A percentile compares a stretch with the other conserved stretches of the same genome.
Evolutionary conservation across 2,888 invertebrate genomes (phyloP).

Genomic region (Noctua janthina): DNA sequence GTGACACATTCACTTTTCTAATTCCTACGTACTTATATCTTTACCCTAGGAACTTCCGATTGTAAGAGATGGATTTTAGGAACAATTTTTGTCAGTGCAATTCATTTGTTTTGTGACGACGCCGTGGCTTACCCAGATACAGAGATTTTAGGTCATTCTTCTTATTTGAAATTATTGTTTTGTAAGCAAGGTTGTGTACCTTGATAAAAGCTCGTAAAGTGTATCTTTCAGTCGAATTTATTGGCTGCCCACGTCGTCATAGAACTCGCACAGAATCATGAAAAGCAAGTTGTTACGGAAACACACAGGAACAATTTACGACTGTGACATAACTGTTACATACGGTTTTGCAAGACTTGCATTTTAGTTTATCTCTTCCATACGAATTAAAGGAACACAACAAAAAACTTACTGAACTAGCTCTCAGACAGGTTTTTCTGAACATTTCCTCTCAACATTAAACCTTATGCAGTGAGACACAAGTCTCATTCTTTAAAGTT

Average conservation of each 20-base stretch:
- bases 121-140: background rate
- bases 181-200: background rate
- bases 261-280: conserved; percentile 31
- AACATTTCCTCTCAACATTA: conserved; percentile 75
- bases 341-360: conserved; percentile 60
- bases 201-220: conserved; percentile 12
- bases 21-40: background rate
- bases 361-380: conserved; percentile 64
- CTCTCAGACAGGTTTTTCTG: conserved; percentile 81
- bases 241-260: conserved; percentile 14
- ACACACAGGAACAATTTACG: conserved; percentile 27
- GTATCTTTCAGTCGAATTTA: background rate
- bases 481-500: conserved; percentile 80
- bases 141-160: background rate
- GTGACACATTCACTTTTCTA: background rate
- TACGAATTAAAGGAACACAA: conserved; percentile 72
- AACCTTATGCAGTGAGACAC: conserved; percentile 77
- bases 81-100: background rate
- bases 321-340: conserved; percentile 46
- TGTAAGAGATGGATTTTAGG: background rate
- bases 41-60: background rate
- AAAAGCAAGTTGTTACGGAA: conserved; percentile 34
- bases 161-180: background rate
- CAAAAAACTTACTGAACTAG: conserved; percentile 78
- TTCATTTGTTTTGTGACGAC: background rate